Percentiles rank a stretch among this genome's conserved stretches.
phyloP scores from a whole-genome alignment of 1,140 invertebrate genomes.

The Periplaneta americana region DNA sequence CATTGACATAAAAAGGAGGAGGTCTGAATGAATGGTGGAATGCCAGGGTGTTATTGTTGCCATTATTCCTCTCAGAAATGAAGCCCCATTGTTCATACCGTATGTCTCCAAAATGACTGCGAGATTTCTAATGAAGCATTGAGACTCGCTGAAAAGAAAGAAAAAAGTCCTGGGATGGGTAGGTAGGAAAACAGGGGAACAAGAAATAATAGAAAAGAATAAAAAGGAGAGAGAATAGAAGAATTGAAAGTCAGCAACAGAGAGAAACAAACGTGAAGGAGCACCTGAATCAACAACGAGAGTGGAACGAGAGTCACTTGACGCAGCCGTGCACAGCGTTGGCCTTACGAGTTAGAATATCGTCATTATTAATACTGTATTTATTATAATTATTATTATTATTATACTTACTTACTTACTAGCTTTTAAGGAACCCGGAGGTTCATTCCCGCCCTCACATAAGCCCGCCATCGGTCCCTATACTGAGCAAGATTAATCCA shows the following conservation, averaged over 20 bases:
- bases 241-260: conserved; percentile 8
- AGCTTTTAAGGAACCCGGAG: no score
- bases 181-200: not conserved
- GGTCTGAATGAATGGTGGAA: not conserved
- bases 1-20: not conserved
- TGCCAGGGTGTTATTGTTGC: not conserved
- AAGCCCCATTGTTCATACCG: not conserved
- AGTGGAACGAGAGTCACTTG: no score
- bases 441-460: no score
- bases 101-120: not conserved
- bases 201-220: not conserved
- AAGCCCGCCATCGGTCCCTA: no score
- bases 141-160: not conserved
- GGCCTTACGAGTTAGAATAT: no score
- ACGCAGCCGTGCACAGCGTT: no score
- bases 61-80: conserved; percentile 3
- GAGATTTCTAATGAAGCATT: conserved; percentile 9
- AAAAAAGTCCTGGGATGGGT: not conserved
- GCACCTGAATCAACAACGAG: not conserved
- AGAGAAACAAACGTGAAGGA: not conserved
- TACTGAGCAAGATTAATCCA: no score
- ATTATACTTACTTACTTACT: no score
- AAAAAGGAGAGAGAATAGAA: not conserved
- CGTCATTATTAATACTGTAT: no score
- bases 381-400: no score